A percentile compares a stretch with the other conserved stretches of the same genome.
phyloP scores from a whole-genome alignment of 2,888 invertebrate species.

The Petrolisthes cinctipes region DNA sequence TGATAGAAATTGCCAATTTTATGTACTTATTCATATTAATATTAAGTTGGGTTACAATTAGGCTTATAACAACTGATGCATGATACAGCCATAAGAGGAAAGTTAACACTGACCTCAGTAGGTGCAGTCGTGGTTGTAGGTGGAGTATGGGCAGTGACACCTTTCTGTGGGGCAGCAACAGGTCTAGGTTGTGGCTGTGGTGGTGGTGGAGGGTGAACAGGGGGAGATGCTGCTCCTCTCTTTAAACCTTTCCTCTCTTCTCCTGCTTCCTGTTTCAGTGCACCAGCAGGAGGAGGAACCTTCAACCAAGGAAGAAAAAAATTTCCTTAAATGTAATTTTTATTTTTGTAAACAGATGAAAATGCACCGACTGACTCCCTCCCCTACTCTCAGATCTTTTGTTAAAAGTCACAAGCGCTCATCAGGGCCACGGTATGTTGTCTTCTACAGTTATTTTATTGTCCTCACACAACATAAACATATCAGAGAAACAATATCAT shows the following conservation, averaged over 20 bases:
- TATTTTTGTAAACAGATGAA: neutral
- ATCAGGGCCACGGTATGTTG: too few species aligned
- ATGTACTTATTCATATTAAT: too few species aligned
- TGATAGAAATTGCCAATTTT: too few species aligned
- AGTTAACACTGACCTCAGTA: constrained; percentile 37
- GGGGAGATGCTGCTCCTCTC: constrained; percentile 38
- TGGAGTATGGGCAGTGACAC: constrained; percentile 48
- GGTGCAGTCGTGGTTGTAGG: constrained; percentile 31
- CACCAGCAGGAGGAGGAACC: constrained; percentile 51
- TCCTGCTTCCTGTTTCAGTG: constrained; percentile 32
- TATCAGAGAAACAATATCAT: too few species aligned
- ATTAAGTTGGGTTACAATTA: too few species aligned
- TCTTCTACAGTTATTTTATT: too few species aligned
- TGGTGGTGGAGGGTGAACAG: constrained; percentile 18
- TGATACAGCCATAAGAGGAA: neutral
- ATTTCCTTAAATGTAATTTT: neutral
- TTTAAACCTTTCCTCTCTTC: constrained; percentile 30
- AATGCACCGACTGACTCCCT: neutral
- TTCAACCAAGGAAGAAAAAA: neutral
- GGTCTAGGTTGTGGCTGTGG: constrained; percentile 28
- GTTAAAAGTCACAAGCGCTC: too few species aligned
- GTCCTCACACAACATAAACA: too few species aligned
- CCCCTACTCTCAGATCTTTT: too few species aligned
- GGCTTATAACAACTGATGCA: too few species aligned
- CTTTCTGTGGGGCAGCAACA: constrained; percentile 47